Base-by-base conservation (phyloP, 64 coral and sea anemone species). In the Platygyra sinensis region DNA sequence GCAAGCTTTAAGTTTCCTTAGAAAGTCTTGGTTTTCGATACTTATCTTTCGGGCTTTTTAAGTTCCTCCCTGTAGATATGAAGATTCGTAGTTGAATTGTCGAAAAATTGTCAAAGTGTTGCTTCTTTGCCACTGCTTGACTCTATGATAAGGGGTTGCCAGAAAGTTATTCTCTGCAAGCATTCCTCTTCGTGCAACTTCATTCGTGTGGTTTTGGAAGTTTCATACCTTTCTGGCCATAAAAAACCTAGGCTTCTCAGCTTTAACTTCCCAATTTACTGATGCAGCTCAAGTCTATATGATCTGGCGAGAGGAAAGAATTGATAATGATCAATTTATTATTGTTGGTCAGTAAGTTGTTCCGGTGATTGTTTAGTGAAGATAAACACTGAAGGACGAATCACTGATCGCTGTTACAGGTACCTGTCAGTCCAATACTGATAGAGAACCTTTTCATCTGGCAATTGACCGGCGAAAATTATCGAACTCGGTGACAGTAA, bases 291-390 rank as follows among this genome's bases (percentile, higher is more conserved):
- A 5, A 24, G 29, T 27, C 22, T 69, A 10, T 20, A 22, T 85
- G 24, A 69, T 71, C 81, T 85, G n/a, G 33, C 5, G 4, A 85
- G 81, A 85, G 22, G 38, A 51, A 46, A 13, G 38, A 71, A 85
- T 85, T 42, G 81, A 24, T 42, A 22, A 85, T 85, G 22, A 85
- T 71, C 81, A 72, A 85, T 25, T 85, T 63, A 63, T 8, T 85
- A 22, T 12, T 50, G 46, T 67, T 85, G 62, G 71, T 85, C 50
- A 72, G 65, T 29, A 27, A 69, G 81, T 64, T 85, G 27, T 62
- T 30, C 25, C 22, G 33, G 39, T 71, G 30, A 72, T 69, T 27
- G 31, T 27, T 22, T 65, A 9, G 11, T 27, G 71, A 0, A 38
- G 61, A 50, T 5, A 1, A 36, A 85, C 32, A 52, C 22, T 27